Conservation (phyloP, 1,140 invertebrate genomes). For the Microplitis demolitor region DNA sequence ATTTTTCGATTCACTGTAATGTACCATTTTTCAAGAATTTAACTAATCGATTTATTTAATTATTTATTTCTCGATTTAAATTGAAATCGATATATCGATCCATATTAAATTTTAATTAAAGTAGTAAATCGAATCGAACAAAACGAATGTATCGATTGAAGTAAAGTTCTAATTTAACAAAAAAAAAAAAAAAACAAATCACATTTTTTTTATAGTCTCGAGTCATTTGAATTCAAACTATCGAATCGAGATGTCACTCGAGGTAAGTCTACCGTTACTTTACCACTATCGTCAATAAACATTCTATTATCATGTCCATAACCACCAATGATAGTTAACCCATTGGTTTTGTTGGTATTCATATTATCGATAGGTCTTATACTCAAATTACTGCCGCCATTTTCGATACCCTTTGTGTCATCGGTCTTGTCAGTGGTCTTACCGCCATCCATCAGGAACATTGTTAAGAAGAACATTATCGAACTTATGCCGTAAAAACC, state of each 20-base stretch:
- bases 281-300: conserved; percentile 60
- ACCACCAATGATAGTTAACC: not conserved
- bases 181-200: too few relatives aligned
- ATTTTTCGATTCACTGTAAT: too few relatives aligned
- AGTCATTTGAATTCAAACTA: conserved; percentile 16
- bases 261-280: conserved; percentile 49
- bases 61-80: too few relatives aligned
- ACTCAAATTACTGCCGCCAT: not conserved
- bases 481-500: conserved; percentile 84
- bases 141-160: too few relatives aligned
- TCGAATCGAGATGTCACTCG: conserved; percentile 42
- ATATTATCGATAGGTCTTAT: not conserved
- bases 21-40: too few relatives aligned
- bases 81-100: too few relatives aligned
- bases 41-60: too few relatives aligned
- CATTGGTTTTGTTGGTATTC: conserved; percentile 24
- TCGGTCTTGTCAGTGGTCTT: too few relatives aligned
- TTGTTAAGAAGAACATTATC: conserved; percentile 43
- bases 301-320: conserved; percentile 61
- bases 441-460: not conserved
- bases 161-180: too few relatives aligned
- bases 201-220: conserved; percentile 16
- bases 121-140: too few relatives aligned
- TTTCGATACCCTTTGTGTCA: too few relatives aligned
- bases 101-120: too few relatives aligned